Evolutionary conservation across 2,113 vertebrate species (phyloP), one percentile per base, ranked within the genome.

Genomic region (Barnardius zonarius): DNA sequence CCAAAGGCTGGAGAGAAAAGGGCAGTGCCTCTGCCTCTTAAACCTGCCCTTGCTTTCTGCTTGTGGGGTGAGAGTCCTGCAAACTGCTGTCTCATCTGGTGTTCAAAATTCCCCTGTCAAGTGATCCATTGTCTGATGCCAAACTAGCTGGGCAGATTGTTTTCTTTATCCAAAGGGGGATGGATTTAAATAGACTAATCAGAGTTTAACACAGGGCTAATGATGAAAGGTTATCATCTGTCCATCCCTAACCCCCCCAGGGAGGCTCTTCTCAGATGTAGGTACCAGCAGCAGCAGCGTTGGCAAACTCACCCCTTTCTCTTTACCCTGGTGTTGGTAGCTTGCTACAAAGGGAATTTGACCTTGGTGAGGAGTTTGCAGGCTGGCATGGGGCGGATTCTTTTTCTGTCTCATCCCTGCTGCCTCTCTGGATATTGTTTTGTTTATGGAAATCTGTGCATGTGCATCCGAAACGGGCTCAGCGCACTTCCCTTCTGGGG

Each of bases 111-210:
- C 96, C 96, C 92, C 69, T 89, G 93, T 96, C 96, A 97, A 97
- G 95, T 97, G 96, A 95, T 96, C 94, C 93, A 88, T 97, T 96
- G 96, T 96, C 81, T 95, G 95, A 57, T 95, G 96, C 96, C 96
- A 97, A 96, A 95, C 96, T 95, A 93, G 94, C 96, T 95, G 96
- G 96, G 96, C 95, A 96, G 96, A 95, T 95, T 95, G 95, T 97
- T 97, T 97, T 93, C 95, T 95, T 95, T 97, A 93, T 96, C 96
- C 95, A 52, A 95, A 91, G 88, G 72, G 92, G 95, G 86, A 86
- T 31, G 94, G 96, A 96, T 96, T 96, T 95, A 96, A 96, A 97
- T 96, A 95, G 96, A 86, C 95, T 97, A 86, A 96, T 96, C 91
- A 82, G 94, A 95, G 83, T 95, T 95, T 92, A 96, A 96, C 95